phyloP scores from a whole-genome alignment of 92 coral and sea anemone genomes.

The Umimayanthus chanpuru region DNA sequence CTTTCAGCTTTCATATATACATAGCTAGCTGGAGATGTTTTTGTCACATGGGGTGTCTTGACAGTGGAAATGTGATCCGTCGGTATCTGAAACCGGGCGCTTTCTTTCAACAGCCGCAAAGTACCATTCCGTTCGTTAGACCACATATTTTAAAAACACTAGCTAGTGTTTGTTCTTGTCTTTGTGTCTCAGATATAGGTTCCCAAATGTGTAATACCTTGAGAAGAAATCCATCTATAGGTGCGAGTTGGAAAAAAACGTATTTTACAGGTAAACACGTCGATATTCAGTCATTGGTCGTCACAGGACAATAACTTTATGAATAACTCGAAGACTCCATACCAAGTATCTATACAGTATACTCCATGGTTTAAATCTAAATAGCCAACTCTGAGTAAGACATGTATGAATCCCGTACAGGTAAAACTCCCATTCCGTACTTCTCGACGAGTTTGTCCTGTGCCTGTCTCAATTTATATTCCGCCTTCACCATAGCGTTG shows the following conservation, averaged over 20 bases:
- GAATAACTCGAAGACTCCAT: background rate
- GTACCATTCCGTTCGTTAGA: too few species aligned
- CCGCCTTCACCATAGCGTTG: constrained; percentile 44
- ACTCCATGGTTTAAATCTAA: background rate
- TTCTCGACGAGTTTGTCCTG: constrained; percentile 42
- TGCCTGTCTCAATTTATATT: constrained; percentile 28
- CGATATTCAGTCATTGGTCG: background rate
- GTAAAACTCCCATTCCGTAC: constrained; percentile 28
- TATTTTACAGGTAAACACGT: too few species aligned
- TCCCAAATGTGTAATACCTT: background rate
- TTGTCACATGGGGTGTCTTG: too few species aligned
- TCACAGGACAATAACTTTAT: background rate
- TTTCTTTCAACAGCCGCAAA: too few species aligned
- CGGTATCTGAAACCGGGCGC: too few species aligned
- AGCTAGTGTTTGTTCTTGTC: too few species aligned
- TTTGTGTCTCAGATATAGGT: too few species aligned
- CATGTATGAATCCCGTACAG: constrained; percentile 35
- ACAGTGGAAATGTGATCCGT: too few species aligned
- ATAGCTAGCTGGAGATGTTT: too few species aligned
- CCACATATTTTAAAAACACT: too few species aligned
- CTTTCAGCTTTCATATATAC: too few species aligned
- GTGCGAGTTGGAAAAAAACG: background rate
- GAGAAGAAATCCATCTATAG: background rate
- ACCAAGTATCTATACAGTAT: background rate
- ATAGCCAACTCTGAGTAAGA: constrained; percentile 33